Conservation (phyloP, 2,113 vertebrate species). For the Dasyornis broadbenti region DNA sequence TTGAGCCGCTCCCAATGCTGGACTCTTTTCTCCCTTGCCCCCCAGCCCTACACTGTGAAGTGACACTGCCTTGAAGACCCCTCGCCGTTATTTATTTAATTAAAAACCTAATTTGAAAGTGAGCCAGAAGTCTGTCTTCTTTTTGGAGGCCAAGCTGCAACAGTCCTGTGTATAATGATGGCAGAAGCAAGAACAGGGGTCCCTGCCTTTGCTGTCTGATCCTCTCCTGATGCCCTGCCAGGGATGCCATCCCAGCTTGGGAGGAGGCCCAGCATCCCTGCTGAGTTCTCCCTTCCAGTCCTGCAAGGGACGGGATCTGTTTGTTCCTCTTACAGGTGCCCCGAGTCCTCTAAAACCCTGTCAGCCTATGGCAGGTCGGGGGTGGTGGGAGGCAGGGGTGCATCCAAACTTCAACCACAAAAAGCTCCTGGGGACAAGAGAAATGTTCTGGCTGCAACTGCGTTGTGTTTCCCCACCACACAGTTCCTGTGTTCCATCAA, state of each 20-base stretch:
- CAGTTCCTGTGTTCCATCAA: not conserved
- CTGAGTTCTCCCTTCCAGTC: rapidly evolving
- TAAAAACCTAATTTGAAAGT: slow-evolving; percentile 66
- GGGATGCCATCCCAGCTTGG: not conserved
- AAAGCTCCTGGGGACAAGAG: not conserved
- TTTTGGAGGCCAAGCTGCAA: not conserved
- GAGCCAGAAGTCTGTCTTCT: not conserved
- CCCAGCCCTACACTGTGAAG: slow-evolving; percentile 75
- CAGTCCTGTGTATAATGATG: rapidly evolving
- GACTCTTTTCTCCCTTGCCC: not conserved
- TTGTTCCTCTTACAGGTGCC: not conserved
- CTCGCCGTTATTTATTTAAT: slow-evolving; percentile 68
- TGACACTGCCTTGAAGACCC: slow-evolving; percentile 72
- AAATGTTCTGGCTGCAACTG: not conserved
- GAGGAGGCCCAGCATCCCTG: not conserved
- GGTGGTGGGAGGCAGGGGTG: rapidly evolving
- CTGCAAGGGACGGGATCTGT: not conserved
- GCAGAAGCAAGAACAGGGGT: rapidly evolving
- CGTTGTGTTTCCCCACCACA: not conserved
- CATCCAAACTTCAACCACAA: not conserved
- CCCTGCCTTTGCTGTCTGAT: not conserved
- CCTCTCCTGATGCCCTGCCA: not conserved
- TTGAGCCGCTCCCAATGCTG: slow-evolving; percentile 2
- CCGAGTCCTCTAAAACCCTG: not conserved
- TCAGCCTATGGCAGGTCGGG: not conserved